Evolutionary conservation across 2,888 invertebrate species (phyloP).

Genomic region (Drosophila barbarae): DNA sequence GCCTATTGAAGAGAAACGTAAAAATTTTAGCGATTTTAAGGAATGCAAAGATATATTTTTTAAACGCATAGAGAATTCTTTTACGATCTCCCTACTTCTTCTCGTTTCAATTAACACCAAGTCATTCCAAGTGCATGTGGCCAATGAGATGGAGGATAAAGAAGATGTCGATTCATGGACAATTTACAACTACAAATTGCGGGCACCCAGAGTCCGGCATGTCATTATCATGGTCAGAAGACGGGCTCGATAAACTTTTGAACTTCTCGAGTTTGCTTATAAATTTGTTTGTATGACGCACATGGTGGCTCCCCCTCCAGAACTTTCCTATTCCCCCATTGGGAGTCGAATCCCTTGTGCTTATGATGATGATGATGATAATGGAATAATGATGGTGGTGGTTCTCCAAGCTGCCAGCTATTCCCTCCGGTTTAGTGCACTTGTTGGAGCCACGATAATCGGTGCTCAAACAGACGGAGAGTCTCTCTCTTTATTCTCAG

Average conservation of each 20-base stretch:
- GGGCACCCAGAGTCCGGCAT: conserved; percentile 46
- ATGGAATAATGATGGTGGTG: conserved; percentile 13
- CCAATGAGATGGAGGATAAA: conserved; percentile 18
- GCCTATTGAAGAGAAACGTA: no score
- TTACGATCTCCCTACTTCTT: not conserved
- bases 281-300: conserved; percentile 53
- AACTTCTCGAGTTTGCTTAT: conserved; percentile 52
- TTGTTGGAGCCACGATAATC: conserved; percentile 64
- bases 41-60: no score
- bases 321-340: conserved; percentile 34
- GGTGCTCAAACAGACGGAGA: conserved; percentile 40
- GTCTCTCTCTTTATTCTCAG: conserved; percentile 19
- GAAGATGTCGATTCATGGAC: conserved; percentile 58
- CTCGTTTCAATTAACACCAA: conserved; percentile 9
- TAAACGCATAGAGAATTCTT: not conserved
- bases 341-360: conserved; percentile 50
- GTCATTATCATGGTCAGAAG: conserved; percentile 69
- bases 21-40: no score
- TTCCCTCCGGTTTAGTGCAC: conserved; percentile 58
- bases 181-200: conserved; percentile 59
- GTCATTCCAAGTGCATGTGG: conserved; percentile 42
- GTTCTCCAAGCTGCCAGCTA: conserved; percentile 27
- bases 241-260: conserved; percentile 68
- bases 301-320: conserved; percentile 3
- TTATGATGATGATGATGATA: conserved; percentile 10